Base-by-base conservation (phyloP, 2,888 invertebrate genomes). In the Calliphora vomitoria region DNA sequence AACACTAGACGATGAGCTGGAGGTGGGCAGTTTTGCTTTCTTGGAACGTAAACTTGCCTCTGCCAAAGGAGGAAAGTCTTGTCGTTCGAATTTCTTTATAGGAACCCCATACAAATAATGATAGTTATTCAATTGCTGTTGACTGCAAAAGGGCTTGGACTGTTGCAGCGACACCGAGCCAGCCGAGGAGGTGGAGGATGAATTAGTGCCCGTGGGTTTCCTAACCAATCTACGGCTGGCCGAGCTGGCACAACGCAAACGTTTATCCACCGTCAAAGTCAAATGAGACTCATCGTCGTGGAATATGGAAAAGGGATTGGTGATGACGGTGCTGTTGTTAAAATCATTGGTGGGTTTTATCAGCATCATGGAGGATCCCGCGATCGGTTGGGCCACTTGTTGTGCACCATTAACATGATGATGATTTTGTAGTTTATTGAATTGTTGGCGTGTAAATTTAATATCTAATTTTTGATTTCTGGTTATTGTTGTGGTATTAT, bases 281-380 rank as follows among this genome's bases (percentile, higher is more conserved):
- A 92, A 89, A 15, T 91, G 90, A 1, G 84, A 71, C 35, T 88
- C 88, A 55, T 89, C 88, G 47, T 93, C 93, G 81, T 93, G 93
- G 58, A 92, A 93, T 47, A 92, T 93, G 66, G 93, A 93, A 88
- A 93, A 93, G 38, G 93, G 93, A 89, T 93, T 93, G 11, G 93
- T 93, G 47, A 93, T 93, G 38, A 93, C 93, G 81, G 93, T 93
- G 47, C 93, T 93, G 88, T 91, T 92, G 55, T 92, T 92, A 68
- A 87, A 87, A 80, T 86, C 84, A 44, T 44, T 44, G 62, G 80
- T 87, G 87, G 82, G 80, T 66, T 75, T 80, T n/a, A 31, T 68
- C 74, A 66, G 50, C 44, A 74, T 44, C 38, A 53, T 44, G 5
- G 41, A 13, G 8, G 41, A 5, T 15, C 8, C 15, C 41, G 25